Evolutionary conservation across 2,113 vertebrate species (phyloP).

Genomic region (Forbesichthys papilliferus): DNA sequence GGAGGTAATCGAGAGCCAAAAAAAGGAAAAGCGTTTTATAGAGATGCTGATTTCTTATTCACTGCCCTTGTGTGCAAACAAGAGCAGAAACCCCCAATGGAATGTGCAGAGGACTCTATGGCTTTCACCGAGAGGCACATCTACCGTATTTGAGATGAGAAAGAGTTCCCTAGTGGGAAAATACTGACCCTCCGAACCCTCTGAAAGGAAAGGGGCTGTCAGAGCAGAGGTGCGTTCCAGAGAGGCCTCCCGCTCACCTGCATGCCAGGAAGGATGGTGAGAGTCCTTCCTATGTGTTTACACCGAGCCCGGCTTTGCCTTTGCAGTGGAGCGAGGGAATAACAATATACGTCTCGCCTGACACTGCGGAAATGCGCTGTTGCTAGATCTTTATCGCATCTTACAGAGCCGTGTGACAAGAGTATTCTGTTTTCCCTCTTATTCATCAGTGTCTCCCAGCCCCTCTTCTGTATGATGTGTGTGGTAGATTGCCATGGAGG

Average conservation of each 20-base stretch:
- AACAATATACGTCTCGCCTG: slow-evolving; percentile 62
- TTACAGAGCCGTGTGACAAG: slow-evolving; percentile 39
- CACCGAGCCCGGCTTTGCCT: slow-evolving; percentile 64
- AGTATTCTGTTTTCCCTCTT: slow-evolving; percentile 61
- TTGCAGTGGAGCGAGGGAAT: slow-evolving; percentile 69
- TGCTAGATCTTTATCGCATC: slow-evolving; percentile 70
- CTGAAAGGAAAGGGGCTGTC: slow-evolving; percentile 58
- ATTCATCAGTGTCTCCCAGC: slow-evolving; percentile 28
- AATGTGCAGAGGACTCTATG: slow-evolving; percentile 61
- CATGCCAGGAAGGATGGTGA: slow-evolving; percentile 35
- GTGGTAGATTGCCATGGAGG: slow-evolving; percentile 60
- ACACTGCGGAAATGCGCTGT: slow-evolving; percentile 59
- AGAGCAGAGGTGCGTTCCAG: slow-evolving; percentile 48
- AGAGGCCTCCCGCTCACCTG: slow-evolving; percentile 63
- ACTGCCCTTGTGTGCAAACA: slow-evolving; percentile 52
- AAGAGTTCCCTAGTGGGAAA: slow-evolving; percentile 87
- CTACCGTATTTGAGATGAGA: slow-evolving; percentile 80
- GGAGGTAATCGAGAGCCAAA: slow-evolving; percentile 38
- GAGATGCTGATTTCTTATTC: slow-evolving; percentile 82
- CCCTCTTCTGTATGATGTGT: slow-evolving; percentile 49
- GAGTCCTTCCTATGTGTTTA: slow-evolving; percentile 65
- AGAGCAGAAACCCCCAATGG: slow-evolving; percentile 65
- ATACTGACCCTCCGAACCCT: slow-evolving; percentile 83
- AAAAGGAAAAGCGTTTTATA: slow-evolving; percentile 66
- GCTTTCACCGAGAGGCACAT: slow-evolving; percentile 83